Evolutionary conservation across 1,140 invertebrate species (phyloP), one percentile per base, ranked within the genome.

Genomic region (Drosophila lacertosa): DNA sequence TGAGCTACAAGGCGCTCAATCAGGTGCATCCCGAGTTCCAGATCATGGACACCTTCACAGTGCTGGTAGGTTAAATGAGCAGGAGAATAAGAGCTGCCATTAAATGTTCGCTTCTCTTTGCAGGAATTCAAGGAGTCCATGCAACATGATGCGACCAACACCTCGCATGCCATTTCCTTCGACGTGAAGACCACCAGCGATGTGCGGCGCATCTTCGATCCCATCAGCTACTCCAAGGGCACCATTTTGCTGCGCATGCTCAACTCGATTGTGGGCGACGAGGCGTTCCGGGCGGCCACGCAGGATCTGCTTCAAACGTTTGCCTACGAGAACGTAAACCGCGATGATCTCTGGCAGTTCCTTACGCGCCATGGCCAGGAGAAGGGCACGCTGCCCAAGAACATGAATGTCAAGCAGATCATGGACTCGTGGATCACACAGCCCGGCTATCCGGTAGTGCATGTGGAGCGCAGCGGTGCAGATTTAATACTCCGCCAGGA

Each of bases 181-280:
- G 92, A 94, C 16, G 96, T 98, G 2, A 82, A 93, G 3, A 94
- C 95, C 66, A 95, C 95, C 0, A 92, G 92, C 9, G 94, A 98
- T 91, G 97, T 98, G 58, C 93, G 93, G 35, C 94, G 95, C 90
- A 95, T 97, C 47, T 98, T 98, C 89, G 96, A 98, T 90, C 93
- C 93, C 2, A 97, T 98, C 26, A 96, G 96, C 0, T 98, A 98
- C 83, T 93, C 92, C 1, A 98, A 98, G 93, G 96, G 96, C 72
- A 96, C 94, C 0, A 95, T 95, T 53, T 91, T 98, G 3, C 93
- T 98, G 35, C 91, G 96, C 47, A 98, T 98, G 97, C 92, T 98
- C 74, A 94, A 95, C 60, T 93, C 96, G 63, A 94, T 96, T 22
- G 92, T 97, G 10, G 95, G 95, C 1, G 92, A 94, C 33, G 90